Conservation (phyloP, 1,140 invertebrate genomes). For the Ruditapes philippinarum region DNA sequence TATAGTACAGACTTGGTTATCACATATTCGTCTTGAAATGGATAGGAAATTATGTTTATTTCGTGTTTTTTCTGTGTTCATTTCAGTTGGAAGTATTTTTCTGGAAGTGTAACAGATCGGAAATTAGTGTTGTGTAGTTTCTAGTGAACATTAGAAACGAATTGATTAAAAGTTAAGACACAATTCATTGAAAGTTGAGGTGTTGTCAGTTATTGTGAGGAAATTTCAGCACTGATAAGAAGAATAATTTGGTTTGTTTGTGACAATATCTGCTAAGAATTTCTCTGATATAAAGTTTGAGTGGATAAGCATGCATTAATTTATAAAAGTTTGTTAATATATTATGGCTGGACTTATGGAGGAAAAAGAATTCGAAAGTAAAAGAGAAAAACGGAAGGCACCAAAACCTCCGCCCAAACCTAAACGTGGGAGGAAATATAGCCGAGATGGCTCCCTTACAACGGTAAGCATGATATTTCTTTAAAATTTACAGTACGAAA, state of each 20-base stretch:
- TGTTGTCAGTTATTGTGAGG: background rate
- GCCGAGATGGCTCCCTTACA: slow-evolving; percentile 44
- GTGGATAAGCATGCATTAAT: background rate
- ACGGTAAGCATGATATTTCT: background rate
- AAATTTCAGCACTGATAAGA: background rate
- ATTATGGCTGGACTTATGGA: slow-evolving; percentile 56
- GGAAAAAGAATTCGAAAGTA: slow-evolving; percentile 56
- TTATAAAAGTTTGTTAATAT: background rate
- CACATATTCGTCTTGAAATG: slow-evolving; percentile 9
- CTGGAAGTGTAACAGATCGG: slow-evolving; percentile 8
- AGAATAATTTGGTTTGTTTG: background rate
- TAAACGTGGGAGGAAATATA: slow-evolving; percentile 56
- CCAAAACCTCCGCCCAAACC: slow-evolving; percentile 57
- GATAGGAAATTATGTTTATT: slow-evolving; percentile 25
- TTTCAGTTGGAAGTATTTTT: slow-evolving; percentile 34
- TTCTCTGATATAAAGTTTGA: background rate
- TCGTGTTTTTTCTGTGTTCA: slow-evolving; percentile 16
- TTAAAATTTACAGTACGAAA: background rate
- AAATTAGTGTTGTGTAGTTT: slow-evolving; percentile 17
- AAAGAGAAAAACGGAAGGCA: slow-evolving; percentile 37
- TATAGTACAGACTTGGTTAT: background rate
- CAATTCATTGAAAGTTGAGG: background rate
- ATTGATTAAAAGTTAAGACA: background rate
- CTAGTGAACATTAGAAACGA: background rate
- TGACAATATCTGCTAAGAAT: too few relatives aligned